Evolutionary conservation across 2,888 invertebrate genomes (phyloP), one percentile per base, ranked within the genome.

Genomic region (Autographa gamma): DNA sequence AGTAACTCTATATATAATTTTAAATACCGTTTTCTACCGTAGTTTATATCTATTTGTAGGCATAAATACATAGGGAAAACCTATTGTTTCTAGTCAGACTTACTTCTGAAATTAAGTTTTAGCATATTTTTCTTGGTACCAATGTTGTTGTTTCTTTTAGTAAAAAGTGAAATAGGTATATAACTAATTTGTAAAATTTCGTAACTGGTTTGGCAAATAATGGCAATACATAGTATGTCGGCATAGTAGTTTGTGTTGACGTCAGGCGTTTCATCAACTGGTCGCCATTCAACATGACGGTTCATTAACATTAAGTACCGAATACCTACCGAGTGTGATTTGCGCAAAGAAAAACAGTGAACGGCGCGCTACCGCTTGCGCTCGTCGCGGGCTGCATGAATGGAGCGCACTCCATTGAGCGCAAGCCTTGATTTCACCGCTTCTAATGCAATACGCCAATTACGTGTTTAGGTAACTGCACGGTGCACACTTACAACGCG

Each of bases 351-450:
- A 90, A 89, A 88, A 87, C 81, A 84, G 77, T 64, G 59, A 66
- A 14, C 56, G 71, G 88, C 86, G 89, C 91, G 86, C 86, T 80
- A 85, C 88, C 88, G 89, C 84, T 83, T 88, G 88, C 89, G 87
- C 87, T 86, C 82, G 84, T 80, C 87, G 86, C 82, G 85, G 81
- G 79, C 71, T 83, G 89, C 86, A 92, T 93, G 93, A 94, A 94
- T 93, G 93, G 89, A 87, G 83, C 87, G 85, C 86, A 84, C 84
- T 89, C 86, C 93, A 93, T 93, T 93, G 87, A 92, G 81, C 82
- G 83, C 85, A 84, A 78, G 77, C 81, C 81, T 74, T 63, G 75
- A 79, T 77, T 82, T 88, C 87, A 85, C 86, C 84, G 83, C 86
- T 86, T 86, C 86, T 88, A 90, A 87, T 89, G 91, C 91, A 90